Conservation (phyloP, 2,113 vertebrate species). For the Picathartes gymnocephalus region DNA sequence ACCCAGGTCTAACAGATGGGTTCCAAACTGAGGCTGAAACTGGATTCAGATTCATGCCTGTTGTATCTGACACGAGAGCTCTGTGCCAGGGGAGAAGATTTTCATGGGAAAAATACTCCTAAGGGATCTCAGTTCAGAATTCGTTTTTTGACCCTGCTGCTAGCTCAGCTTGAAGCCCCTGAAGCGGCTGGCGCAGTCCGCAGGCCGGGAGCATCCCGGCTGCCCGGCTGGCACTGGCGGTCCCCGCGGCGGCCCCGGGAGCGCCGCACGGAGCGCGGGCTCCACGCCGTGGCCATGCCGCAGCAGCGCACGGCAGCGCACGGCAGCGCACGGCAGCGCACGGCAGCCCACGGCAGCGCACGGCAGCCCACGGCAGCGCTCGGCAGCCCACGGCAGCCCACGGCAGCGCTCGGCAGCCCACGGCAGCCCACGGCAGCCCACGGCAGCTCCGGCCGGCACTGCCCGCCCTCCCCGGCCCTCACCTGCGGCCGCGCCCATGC, state of each 20-base stretch:
- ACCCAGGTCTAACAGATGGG: neutral
- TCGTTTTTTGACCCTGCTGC: neutral
- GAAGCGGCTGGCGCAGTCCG: neutral
- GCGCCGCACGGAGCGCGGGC: conserved; percentile 23
- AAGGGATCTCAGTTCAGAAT: neutral
- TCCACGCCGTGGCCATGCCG: conserved; percentile 7
- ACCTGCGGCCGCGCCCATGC: neutral
- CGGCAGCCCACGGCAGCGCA: neutral
- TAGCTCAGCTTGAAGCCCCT: neutral
- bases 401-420: too few relatives aligned
- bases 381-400: neutral
- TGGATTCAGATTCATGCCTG: neutral
- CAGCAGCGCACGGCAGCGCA: neutral
- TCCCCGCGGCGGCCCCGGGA: neutral
- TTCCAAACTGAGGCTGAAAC: neutral
- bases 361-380: neutral
- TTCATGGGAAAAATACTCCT: neutral
- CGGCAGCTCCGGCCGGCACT: neutral
- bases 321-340: too few relatives aligned
- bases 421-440: neutral
- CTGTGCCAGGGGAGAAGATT: neutral
- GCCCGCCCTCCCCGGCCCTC: neutral
- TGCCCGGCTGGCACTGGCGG: neutral
- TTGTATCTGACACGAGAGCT: too few relatives aligned
- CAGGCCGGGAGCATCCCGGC: neutral